These are phyloP conservation scores for Netelia virgata DNA, from an alignment of 2,888 invertebrate genomes.

Conservation along the genomic window DNA sequence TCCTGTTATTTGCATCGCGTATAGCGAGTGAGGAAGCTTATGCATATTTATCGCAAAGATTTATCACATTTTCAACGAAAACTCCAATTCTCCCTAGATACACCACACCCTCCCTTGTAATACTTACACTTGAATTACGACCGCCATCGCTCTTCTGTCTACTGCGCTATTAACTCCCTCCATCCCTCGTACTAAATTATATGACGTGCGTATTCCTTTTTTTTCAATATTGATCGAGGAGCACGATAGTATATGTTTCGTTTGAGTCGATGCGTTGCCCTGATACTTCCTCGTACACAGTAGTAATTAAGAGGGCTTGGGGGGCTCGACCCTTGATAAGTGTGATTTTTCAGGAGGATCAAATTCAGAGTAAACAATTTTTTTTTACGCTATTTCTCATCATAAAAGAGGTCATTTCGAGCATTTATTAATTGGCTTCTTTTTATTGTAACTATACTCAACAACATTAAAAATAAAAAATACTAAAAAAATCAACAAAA, in stretches of 20 bases:
- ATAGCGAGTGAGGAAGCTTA: constrained; percentile 43
- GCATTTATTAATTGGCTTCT: too few relatives aligned
- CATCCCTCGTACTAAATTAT: constrained; percentile 29
- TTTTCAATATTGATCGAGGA: constrained; percentile 6
- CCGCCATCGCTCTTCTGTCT: constrained; percentile 62
- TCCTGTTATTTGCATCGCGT: not conserved
- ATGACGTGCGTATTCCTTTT: constrained; percentile 3
- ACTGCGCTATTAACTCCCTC: constrained; percentile 52
- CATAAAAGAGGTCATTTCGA: too few relatives aligned
- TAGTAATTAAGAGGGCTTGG: not conserved
- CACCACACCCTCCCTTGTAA: constrained; percentile 14
- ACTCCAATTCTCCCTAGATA: constrained; percentile 38
- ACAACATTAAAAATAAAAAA: too few relatives aligned
- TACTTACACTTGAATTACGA: constrained; percentile 63
- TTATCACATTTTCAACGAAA: constrained; percentile 65
- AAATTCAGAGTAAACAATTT: too few relatives aligned
- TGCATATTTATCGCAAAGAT: constrained; percentile 65
- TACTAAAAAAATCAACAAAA: too few relatives aligned
- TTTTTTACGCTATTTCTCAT: too few relatives aligned
- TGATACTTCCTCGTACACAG: not conserved
- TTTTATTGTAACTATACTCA: too few relatives aligned
- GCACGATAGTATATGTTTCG: not conserved
- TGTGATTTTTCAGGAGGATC: too few relatives aligned
- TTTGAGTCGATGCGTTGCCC: not conserved
- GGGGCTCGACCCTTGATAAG: too few relatives aligned